Percentiles rank a stretch among this genome's conserved stretches.
phyloP scores from a whole-genome alignment of 2,888 invertebrate species.

The Cataglyphis cursor region DNA sequence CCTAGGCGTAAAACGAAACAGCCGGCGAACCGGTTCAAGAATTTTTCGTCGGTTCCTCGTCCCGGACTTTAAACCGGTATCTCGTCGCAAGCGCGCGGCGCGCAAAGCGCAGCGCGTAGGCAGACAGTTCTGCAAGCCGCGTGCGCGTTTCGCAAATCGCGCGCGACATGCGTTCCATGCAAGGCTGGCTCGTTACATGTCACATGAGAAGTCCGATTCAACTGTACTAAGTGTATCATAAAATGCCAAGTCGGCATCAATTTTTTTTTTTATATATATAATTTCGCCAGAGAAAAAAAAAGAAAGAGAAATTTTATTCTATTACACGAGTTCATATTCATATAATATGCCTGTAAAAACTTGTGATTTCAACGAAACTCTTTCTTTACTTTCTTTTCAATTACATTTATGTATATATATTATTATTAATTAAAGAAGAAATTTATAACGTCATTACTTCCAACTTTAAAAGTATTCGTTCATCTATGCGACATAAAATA shows the following conservation, averaged over 20 bases:
- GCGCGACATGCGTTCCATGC: constrained; percentile 34
- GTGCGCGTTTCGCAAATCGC: constrained; percentile 62
- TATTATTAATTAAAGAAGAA: not conserved
- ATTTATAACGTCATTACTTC: too few species aligned
- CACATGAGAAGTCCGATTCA: constrained; percentile 21
- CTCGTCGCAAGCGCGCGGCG: constrained; percentile 51
- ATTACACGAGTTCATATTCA: not conserved
- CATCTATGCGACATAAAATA: too few species aligned
- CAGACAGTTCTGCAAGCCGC: constrained; percentile 63
- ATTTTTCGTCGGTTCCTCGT: constrained; percentile 74
- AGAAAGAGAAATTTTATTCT: not conserved
- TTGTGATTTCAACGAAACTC: not conserved
- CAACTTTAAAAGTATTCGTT: too few species aligned
- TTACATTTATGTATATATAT: not conserved
- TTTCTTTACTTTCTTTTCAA: not conserved
- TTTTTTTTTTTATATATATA: constrained; percentile 22
- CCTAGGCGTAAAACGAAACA: constrained; percentile 66
- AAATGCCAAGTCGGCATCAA: constrained; percentile 2
- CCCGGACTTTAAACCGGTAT: constrained; percentile 78
- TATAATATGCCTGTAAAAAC: not conserved
- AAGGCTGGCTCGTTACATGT: constrained; percentile 38
- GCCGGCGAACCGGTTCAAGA: constrained; percentile 74
- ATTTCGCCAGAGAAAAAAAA: not conserved
- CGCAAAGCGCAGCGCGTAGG: constrained; percentile 53
- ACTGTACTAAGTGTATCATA: constrained; percentile 19